Evolutionary conservation across 2,888 invertebrate species (phyloP).

Genomic region (Osmoderma eremita): DNA sequence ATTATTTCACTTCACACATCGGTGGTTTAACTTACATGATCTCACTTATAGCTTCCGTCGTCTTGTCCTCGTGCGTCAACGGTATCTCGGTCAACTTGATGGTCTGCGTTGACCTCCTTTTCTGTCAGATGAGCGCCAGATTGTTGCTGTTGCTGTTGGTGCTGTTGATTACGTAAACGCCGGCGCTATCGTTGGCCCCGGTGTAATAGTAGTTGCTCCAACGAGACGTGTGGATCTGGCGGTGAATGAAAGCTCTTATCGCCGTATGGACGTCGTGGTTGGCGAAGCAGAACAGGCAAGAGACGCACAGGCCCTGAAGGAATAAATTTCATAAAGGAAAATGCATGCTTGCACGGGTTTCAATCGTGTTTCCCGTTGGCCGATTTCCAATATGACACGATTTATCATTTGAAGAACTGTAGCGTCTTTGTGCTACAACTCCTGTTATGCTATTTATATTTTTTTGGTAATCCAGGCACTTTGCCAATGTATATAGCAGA

Average conservation of each 20-base stretch:
- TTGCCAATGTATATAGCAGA: too few species aligned
- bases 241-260: constrained; percentile 63
- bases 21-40: constrained; percentile 26
- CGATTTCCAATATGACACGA: too few species aligned
- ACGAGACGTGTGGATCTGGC: constrained; percentile 56
- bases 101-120: constrained; percentile 51
- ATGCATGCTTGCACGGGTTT: background rate
- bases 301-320: constrained; percentile 75
- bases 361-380: background rate
- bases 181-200: constrained; percentile 57
- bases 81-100: constrained; percentile 39
- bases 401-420: too few species aligned
- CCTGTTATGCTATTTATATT: too few species aligned
- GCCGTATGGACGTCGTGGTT: constrained; percentile 77
- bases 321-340: too few species aligned
- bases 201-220: constrained; percentile 58
- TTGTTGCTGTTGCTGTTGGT: constrained; percentile 57
- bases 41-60: constrained; percentile 40
- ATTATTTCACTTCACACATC: background rate
- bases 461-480: too few species aligned
- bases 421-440: background rate
- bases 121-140: constrained; percentile 54
- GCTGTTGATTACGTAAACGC: constrained; percentile 57
- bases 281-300: constrained; percentile 78
- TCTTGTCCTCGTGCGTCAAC: constrained; percentile 35